Evolutionary conservation across 1,140 invertebrate species (phyloP).

Genomic region (Pseudomyrmex sp.): DNA sequence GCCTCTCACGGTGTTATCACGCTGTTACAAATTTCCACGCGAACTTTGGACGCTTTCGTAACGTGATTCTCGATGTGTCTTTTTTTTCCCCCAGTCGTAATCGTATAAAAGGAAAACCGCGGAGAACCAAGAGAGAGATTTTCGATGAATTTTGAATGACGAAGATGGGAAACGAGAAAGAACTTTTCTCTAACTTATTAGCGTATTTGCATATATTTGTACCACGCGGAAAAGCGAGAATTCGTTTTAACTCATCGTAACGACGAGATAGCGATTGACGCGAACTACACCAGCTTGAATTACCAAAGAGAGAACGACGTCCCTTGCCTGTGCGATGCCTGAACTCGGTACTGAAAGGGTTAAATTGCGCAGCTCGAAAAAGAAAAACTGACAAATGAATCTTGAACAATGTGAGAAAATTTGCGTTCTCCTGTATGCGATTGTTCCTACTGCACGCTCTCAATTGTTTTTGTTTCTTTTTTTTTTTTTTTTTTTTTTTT

Average conservation of each 20-base stretch:
- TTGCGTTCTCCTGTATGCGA: conserved; percentile 54
- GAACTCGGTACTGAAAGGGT: conserved; percentile 53
- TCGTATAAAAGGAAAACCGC: conserved; percentile 17
- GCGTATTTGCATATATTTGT: too few species aligned
- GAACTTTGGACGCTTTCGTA: background rate
- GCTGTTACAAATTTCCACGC: conserved; percentile 20
- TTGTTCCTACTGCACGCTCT: conserved; percentile 57
- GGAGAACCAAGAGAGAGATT: conserved; percentile 13
- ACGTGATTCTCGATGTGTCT: conserved; percentile 14
- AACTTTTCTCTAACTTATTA: too few species aligned
- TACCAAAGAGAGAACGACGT: background rate
- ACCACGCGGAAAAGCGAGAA: too few species aligned
- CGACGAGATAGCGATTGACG: too few species aligned
- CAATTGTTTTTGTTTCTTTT: conserved; percentile 14
- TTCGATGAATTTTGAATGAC: conserved; percentile 32
- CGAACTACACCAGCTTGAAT: too few species aligned
- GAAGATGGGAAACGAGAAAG: too few species aligned
- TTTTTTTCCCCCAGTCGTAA: background rate
- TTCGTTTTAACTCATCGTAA: too few species aligned
- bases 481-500: background rate
- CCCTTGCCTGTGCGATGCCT: conserved; percentile 21
- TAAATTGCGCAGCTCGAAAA: conserved; percentile 21
- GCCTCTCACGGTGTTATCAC: conserved; percentile 1
- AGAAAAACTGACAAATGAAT: background rate
- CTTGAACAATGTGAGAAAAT: background rate